Evolutionary conservation across 2,888 invertebrate genomes (phyloP), one percentile per base, ranked within the genome.

Genomic region (Julus scandinavius): DNA sequence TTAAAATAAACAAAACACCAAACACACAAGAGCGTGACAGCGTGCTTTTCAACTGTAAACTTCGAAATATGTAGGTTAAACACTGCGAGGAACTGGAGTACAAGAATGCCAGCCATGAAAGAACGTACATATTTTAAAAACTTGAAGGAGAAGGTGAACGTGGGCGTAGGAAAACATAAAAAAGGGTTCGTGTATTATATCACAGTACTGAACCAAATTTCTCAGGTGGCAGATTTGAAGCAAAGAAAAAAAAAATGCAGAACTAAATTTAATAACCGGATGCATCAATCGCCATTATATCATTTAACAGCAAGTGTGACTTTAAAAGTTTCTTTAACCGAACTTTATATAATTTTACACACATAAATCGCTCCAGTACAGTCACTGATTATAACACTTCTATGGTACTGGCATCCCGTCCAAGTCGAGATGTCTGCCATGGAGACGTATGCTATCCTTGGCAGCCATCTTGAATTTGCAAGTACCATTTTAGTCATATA

Each of bases 11-110:
- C 80, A 80, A 80, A 80, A 80, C 80, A 38, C 13, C 38, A 13
- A 80, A 38, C 13, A 80, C 80, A 80, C 38, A 80, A 80, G 80
- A 80, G 80, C 80, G 38, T 80, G 80, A 80, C 80, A 80, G 38
- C 72, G 5, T 72, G 72, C 72, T 20, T 72, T 72, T 29, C 20
- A 29, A 72, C 80, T 38, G 80, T 38, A 38, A 80, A 80, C 80
- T 80, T 9, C 6, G 38, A 7, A 38, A 80, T 7, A 80, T 80
- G 38, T 80, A 80, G 80, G 80, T 80, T 80, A 80, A 80, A 80
- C 4, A 38, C 38, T 29, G 80, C 29, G 72, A 80, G 80, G 80
- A 38, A 80, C 80, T 80, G 80, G 38, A 80, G 80, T 80, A 38
- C 80, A 80, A 15, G 80, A 80, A 80, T 80, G 80, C 38, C 11